phyloP scores from a whole-genome alignment of 1,140 invertebrate species.

The Papilio helenus region DNA sequence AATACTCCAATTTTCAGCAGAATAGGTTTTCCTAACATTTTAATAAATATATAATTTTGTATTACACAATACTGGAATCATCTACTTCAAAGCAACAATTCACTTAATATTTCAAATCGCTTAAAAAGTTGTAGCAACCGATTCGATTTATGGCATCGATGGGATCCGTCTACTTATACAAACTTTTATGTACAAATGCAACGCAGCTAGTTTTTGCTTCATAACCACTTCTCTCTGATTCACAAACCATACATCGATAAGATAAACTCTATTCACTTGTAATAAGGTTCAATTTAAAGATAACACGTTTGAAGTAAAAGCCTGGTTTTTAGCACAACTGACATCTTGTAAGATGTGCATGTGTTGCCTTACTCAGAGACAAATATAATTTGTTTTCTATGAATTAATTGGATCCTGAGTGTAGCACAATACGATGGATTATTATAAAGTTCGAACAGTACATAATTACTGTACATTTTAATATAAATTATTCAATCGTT shows the following conservation, averaged over 20 bases:
- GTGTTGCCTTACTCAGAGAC: not conserved
- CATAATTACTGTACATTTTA: not conserved
- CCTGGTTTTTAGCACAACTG: conserved; percentile 24
- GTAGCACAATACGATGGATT: too few relatives aligned
- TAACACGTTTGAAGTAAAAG: not conserved
- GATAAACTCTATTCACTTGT: conserved; percentile 8
- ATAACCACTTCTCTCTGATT: conserved; percentile 46
- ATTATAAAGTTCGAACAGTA: too few relatives aligned
- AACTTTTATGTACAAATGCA: conserved; percentile 70
- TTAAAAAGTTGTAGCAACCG: conserved; percentile 42
- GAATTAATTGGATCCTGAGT: not conserved
- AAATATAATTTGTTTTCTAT: not conserved
- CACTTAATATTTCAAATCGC: not conserved
- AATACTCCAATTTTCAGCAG: not conserved
- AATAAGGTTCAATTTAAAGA: conserved; percentile 32
- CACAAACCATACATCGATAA: conserved; percentile 37
- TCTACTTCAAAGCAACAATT: not conserved
- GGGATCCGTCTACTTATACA: conserved; percentile 50
- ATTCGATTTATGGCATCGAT: conserved; percentile 43
- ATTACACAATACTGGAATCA: not conserved
- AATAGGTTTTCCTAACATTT: not conserved
- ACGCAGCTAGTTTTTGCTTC: conserved; percentile 59
- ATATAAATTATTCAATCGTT: not conserved
- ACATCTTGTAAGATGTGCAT: conserved; percentile 2
- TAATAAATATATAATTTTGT: not conserved